phyloP scores from a whole-genome alignment of 2,888 invertebrate genomes.

The Morpho deidamia region DNA sequence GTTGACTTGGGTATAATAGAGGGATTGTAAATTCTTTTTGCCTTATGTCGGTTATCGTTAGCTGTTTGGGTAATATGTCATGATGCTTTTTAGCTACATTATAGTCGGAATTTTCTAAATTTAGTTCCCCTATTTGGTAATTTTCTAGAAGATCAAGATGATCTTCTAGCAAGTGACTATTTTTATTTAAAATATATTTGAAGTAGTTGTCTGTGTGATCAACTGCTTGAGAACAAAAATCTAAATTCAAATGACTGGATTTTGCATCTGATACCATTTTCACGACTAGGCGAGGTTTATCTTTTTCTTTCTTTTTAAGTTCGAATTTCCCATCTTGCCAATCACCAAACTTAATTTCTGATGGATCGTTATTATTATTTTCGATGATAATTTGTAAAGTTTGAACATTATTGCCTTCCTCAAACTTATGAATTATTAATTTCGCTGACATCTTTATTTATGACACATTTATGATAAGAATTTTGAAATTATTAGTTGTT shows the following conservation, averaged over 20 bases:
- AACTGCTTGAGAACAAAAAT: conserved; percentile 51
- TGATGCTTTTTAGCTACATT: background rate
- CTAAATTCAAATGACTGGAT: conserved; percentile 48
- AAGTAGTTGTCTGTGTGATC: conserved; percentile 26
- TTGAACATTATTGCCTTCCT: conserved; percentile 52
- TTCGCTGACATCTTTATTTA: conserved; percentile 58
- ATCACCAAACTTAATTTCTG: conserved; percentile 44
- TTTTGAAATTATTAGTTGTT: too few relatives aligned
- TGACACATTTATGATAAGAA: background rate
- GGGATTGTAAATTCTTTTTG: background rate
- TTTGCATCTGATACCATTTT: conserved; percentile 55
- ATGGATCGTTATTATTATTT: conserved; percentile 38
- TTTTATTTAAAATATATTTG: conserved; percentile 6
- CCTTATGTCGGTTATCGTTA: background rate
- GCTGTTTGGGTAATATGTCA: background rate
- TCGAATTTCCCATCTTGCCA: conserved; percentile 53
- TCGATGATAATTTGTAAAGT: conserved; percentile 52
- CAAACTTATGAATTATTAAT: conserved; percentile 67
- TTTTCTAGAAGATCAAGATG: background rate
- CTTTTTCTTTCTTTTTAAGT: conserved; percentile 41
- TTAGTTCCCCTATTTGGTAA: background rate
- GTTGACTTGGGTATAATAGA: background rate
- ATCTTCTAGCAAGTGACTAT: background rate
- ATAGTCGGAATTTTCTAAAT: background rate
- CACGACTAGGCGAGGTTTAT: conserved; percentile 57